Evolutionary conservation across 2,113 vertebrate genomes (phyloP).

Genomic region (Antechinus flavipes): DNA sequence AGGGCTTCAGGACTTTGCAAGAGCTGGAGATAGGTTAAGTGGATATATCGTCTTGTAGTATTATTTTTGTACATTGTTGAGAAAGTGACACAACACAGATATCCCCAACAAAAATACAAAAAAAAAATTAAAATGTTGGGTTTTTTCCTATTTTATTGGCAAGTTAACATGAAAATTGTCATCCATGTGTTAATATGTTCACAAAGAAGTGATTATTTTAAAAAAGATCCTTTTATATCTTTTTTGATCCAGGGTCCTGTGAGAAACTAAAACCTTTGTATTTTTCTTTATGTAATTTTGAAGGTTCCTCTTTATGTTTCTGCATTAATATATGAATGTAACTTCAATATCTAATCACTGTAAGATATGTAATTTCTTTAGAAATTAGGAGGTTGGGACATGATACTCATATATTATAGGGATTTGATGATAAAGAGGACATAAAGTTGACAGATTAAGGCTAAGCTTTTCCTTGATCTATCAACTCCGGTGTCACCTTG

Average conservation of each 20-base stretch:
- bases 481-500: constrained; percentile 32
- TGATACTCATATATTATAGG: constrained; percentile 62
- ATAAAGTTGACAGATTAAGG: constrained; percentile 60
- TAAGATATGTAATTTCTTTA: constrained; percentile 69
- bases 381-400: constrained; percentile 67
- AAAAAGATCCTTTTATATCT: constrained; percentile 84
- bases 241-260: constrained; percentile 82
- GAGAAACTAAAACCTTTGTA: constrained; percentile 70
- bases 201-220: constrained; percentile 82
- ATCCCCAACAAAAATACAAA: constrained; percentile 73
- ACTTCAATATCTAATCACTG: constrained; percentile 75
- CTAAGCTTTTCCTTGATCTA: constrained; percentile 63
- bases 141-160: constrained; percentile 88
- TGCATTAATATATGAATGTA: constrained; percentile 65
- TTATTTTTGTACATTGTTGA: constrained; percentile 93
- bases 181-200: constrained; percentile 82
- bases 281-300: constrained; percentile 73
- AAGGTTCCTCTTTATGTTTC: constrained; percentile 77
- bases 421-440: constrained; percentile 69
- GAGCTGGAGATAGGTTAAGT: constrained; percentile 84
- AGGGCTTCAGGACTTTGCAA: constrained; percentile 81
- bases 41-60: constrained; percentile 86
- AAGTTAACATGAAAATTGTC: constrained; percentile 81
- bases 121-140: constrained; percentile 86
- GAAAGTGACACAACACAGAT: constrained; percentile 83